Percentiles rank a stretch among this genome's conserved stretches.
Evolutionary conservation across 2,888 invertebrate genomes (phyloP).

Genomic region (Leptinotarsa tumamoca): DNA sequence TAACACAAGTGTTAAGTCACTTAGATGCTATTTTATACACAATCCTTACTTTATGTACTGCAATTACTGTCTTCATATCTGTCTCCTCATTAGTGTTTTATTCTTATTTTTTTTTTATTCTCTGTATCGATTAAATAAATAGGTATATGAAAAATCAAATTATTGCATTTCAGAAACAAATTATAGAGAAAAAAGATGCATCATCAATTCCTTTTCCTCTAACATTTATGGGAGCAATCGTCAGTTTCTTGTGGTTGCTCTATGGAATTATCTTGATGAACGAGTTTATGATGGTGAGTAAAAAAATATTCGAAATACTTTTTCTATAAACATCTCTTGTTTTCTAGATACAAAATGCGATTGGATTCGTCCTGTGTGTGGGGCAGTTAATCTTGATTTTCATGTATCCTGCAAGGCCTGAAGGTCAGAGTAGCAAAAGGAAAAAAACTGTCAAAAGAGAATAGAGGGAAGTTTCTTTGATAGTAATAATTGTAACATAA

Average conservation of each 20-base stretch:
- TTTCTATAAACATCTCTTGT: neutral
- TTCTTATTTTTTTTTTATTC: no score
- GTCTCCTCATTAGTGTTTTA: no score
- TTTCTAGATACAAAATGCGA: conserved; percentile 79
- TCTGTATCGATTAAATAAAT: no score
- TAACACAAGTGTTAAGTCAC: no score
- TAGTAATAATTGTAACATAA: conserved; percentile 23
- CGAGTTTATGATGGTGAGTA: conserved; percentile 80
- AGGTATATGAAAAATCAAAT: no score
- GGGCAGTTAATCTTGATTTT: conserved; percentile 77
- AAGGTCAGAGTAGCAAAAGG: conserved; percentile 46
- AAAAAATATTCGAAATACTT: neutral
- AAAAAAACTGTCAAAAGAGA: conserved; percentile 44
- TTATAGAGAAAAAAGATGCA: conserved; percentile 85
- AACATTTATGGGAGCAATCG: conserved; percentile 84
- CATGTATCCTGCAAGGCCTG: conserved; percentile 71
- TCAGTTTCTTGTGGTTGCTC: conserved; percentile 82
- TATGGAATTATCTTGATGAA: conserved; percentile 85
- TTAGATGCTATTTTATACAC: no score
- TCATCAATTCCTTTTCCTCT: conserved; percentile 90
- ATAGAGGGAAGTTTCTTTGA: conserved; percentile 14
- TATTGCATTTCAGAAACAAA: conserved; percentile 72
- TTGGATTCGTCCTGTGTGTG: conserved; percentile 73
- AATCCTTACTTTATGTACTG: no score
- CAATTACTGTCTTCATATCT: no score